Evolutionary conservation across 2,797 vertebrate species (phyloP), one percentile per base, ranked within the genome.

Genomic region (Uromys caudimaculatus): DNA sequence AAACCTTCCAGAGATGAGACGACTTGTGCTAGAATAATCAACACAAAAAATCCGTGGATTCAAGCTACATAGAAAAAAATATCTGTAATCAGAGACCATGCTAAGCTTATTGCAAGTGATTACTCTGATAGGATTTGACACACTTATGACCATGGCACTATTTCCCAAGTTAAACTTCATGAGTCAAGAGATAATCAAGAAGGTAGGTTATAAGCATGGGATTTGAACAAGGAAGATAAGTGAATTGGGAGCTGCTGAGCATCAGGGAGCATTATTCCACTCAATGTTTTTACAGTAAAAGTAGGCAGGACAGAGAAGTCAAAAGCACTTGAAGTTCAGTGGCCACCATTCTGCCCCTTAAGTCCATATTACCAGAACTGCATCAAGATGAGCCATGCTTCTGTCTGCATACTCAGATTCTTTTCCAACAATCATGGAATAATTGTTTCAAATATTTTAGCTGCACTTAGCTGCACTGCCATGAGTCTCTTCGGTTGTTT

Each of bases 111-210:
- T 38, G 19, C 24, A n/a, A 95, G 78, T 10, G 24, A 75, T 78
- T 62, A 29, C 38, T n/a, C 6, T 62, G 62, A 89, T 24, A 56
- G 17, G 44, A 89, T 76, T 17, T 44, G 21, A 91, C 62, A 52
- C 6, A 29, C 56, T n/a, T 75, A 4, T 41, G 35, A 54, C 60
- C 1, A 0, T 12, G 52, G 79, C 41, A 47, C 6, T 47, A 17
- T 56, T 85, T 84, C 69, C 56, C 82, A 71, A 47, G 35, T 44
- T 24, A 78, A 91, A 27, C 16, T n/a, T 91, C 41, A 84, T 78
- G 71, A 90, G 76, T 52, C 24, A 82, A 88, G 90, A 94, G 44
- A 85, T 50, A 77, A 77, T 73, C 79, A 69, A 82, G 79, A 76
- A 67, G 14, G 32, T 75, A 23, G 3, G 83, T 60, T 58, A 44